Evolutionary conservation across 2,797 vertebrate genomes (phyloP).

Genomic region (Acanthis flammea): DNA sequence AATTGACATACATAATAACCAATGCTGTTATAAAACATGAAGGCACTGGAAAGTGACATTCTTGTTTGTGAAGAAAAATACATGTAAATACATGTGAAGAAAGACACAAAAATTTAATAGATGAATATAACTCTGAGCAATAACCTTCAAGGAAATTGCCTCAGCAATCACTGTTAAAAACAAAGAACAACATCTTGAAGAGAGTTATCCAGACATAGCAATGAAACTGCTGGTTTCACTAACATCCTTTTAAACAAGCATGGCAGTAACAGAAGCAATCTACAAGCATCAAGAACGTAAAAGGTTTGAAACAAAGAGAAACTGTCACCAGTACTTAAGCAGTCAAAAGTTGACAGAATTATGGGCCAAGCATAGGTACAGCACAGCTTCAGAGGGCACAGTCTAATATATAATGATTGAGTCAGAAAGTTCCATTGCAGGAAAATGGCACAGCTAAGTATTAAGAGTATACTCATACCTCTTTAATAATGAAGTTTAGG

Average conservation of each 20-base stretch:
- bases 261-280: neutral
- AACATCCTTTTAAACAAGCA: neutral
- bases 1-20: neutral
- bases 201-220: neutral
- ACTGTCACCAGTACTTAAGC: neutral
- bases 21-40: neutral
- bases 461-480: neutral
- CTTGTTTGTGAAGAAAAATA: neutral
- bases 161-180: neutral
- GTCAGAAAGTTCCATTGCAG: neutral
- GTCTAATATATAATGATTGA: neutral
- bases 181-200: neutral
- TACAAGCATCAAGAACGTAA: neutral
- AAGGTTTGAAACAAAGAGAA: neutral
- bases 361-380: neutral
- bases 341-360: neutral
- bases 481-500: neutral
- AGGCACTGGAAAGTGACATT: neutral
- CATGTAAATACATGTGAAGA: neutral
- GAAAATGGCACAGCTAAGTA: neutral
- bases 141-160: neutral
- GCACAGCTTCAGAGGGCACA: neutral
- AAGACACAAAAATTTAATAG: neutral
- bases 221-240: neutral
- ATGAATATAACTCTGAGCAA: neutral